Percentiles rank a stretch among this genome's conserved stretches.
These are phyloP conservation scores for Sinodicranocentrus sp. DNA, from an alignment of 2,888 invertebrate species.

Conservation along the genomic window DNA sequence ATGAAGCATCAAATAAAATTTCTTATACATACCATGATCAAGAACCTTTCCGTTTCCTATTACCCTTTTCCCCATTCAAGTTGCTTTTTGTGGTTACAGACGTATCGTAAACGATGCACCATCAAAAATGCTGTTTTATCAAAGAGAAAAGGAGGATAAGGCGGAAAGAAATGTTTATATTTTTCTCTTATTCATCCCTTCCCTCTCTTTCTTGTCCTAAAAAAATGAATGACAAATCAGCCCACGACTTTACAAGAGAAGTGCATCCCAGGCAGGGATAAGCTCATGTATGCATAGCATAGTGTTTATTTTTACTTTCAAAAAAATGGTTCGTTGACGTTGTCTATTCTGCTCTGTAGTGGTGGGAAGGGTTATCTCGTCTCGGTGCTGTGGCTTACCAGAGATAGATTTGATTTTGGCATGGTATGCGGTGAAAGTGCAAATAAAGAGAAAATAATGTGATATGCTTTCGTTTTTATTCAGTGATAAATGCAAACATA, in stretches of 20 bases:
- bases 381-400: slow-evolving; percentile 1
- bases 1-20: slow-evolving; percentile 43
- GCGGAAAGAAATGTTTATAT: slow-evolving; percentile 14
- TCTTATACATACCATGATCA: slow-evolving; percentile 28
- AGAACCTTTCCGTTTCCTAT: slow-evolving; percentile 29
- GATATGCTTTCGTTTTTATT: slow-evolving; percentile 54
- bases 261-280: background rate
- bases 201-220: background rate
- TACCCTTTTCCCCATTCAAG: slow-evolving; percentile 11
- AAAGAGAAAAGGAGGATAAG: slow-evolving; percentile 24
- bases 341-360: background rate
- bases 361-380: background rate
- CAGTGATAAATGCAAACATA: slow-evolving; percentile 54
- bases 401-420: slow-evolving; percentile 58
- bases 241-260: slow-evolving; percentile 5
- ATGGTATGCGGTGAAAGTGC: slow-evolving; percentile 49
- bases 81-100: slow-evolving; percentile 19
- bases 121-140: slow-evolving; percentile 13
- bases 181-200: no score
- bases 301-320: no score
- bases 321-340: slow-evolving; percentile 3
- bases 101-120: no score
- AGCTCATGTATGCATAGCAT: background rate
- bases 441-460: slow-evolving; percentile 61
- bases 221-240: slow-evolving; percentile 31